phyloP scores from a whole-genome alignment of 1,140 invertebrate genomes.

The Euura lappo region DNA sequence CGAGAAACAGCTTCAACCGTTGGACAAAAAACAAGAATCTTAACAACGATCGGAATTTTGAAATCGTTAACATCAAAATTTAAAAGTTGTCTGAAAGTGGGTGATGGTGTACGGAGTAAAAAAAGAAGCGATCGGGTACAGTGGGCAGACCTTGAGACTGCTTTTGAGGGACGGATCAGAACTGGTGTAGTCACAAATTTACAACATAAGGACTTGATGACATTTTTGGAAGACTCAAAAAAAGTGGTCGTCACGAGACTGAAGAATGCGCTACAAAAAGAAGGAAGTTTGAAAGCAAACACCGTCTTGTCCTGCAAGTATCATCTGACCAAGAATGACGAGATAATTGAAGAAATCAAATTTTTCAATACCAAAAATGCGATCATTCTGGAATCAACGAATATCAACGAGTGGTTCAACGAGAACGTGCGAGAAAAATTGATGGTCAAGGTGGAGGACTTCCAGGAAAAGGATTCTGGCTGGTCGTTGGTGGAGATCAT shows the following conservation, averaged over 20 bases:
- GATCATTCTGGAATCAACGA: neutral
- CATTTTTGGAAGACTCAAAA: no score
- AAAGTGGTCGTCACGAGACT: no score
- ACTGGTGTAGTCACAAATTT: slow-evolving; percentile 28
- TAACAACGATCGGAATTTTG: no score
- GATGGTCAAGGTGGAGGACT: slow-evolving; percentile 27
- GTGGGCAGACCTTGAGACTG: slow-evolving; percentile 24
- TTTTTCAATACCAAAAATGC: slow-evolving; percentile 24
- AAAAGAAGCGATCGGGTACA: slow-evolving; percentile 20
- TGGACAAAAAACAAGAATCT: no score
- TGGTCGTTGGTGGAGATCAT: slow-evolving; percentile 25
- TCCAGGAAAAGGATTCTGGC: slow-evolving; percentile 25
- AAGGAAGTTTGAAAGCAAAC: no score
- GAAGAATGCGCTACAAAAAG: no score
- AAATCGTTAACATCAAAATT: no score
- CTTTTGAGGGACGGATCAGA: slow-evolving; percentile 23
- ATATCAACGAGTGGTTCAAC: slow-evolving; percentile 28
- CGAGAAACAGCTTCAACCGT: no score
- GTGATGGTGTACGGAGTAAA: neutral
- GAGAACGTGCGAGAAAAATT: slow-evolving; percentile 22
- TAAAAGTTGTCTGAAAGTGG: neutral
- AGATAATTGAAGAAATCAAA: no score
- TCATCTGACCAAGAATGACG: no score
- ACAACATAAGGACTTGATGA: no score
- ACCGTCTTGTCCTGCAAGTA: no score